Conservation (phyloP, 2,888 invertebrate genomes). For the Auanema freiburgensis region DNA sequence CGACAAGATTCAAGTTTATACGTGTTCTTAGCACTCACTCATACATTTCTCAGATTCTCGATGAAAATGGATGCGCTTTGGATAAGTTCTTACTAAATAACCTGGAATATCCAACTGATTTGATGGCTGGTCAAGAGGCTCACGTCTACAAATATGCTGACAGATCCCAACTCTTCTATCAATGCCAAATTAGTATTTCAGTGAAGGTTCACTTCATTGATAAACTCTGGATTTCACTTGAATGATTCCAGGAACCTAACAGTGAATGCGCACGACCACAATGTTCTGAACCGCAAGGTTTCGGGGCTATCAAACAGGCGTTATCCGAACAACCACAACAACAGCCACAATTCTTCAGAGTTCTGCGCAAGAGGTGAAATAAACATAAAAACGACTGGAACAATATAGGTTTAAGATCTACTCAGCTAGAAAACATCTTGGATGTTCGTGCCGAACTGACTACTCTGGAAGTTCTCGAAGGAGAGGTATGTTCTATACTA, state of each 20-base stretch:
- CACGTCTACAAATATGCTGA: slow-evolving; percentile 65
- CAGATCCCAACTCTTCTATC: slow-evolving; percentile 63
- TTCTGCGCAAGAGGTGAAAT: slow-evolving; percentile 47
- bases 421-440: slow-evolving; percentile 47
- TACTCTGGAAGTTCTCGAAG: slow-evolving; percentile 56
- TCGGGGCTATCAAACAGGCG: slow-evolving; percentile 52
- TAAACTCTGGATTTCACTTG: background rate
- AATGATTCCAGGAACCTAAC: slow-evolving; percentile 46
- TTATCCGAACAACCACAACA: slow-evolving; percentile 2
- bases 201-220: slow-evolving; percentile 39
- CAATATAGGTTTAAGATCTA: slow-evolving; percentile 10
- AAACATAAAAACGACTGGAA: background rate
- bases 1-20: slow-evolving; percentile 48
- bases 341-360: slow-evolving; percentile 44
- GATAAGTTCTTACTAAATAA: slow-evolving; percentile 64
- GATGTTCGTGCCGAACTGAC: slow-evolving; percentile 62
- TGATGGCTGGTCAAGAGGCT: slow-evolving; percentile 62
- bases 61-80: slow-evolving; percentile 63
- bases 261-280: slow-evolving; percentile 61
- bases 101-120: slow-evolving; percentile 63
- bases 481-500: slow-evolving; percentile 28
- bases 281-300: slow-evolving; percentile 59
- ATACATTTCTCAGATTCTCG: slow-evolving; percentile 48
- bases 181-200: slow-evolving; percentile 63
- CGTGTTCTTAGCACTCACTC: background rate